A percentile compares a stretch with the other conserved stretches of the same genome.
Conservation (phyloP, 2,113 vertebrate species). For the Hippocampus abdominalis region DNA sequence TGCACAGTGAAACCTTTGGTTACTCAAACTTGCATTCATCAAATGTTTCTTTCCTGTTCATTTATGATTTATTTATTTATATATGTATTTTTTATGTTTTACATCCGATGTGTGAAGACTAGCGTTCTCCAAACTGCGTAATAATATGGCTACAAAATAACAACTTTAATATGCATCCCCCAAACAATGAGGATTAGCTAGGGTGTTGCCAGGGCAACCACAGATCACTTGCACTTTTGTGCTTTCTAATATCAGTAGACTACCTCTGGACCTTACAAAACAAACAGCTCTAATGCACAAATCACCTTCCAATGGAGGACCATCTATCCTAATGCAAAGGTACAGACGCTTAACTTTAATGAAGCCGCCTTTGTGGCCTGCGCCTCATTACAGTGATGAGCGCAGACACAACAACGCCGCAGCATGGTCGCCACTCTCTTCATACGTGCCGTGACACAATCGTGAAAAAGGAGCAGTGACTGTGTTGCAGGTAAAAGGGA, state of each 20-base stretch:
- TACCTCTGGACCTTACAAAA: neutral
- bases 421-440: conserved; percentile 26
- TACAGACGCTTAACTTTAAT: neutral
- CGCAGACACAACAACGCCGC: conserved; percentile 34
- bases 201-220: neutral
- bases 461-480: conserved; percentile 28
- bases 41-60: neutral
- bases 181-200: neutral
- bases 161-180: neutral
- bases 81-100: neutral
- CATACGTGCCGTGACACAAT: conserved; percentile 26
- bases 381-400: conserved; percentile 31
- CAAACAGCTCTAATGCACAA: conserved; percentile 40
- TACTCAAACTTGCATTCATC: neutral
- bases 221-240: neutral
- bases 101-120: neutral
- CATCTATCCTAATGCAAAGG: conserved; percentile 36
- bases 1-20: neutral
- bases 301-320: conserved; percentile 34
- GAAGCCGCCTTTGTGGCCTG: conserved; percentile 19
- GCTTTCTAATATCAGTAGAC: neutral
- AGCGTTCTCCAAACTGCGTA: neutral
- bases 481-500: conserved; percentile 35
- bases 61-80: neutral
- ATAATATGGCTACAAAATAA: neutral